phyloP scores from a whole-genome alignment of 2,888 invertebrate genomes.

The Plagodis pulveraria region DNA sequence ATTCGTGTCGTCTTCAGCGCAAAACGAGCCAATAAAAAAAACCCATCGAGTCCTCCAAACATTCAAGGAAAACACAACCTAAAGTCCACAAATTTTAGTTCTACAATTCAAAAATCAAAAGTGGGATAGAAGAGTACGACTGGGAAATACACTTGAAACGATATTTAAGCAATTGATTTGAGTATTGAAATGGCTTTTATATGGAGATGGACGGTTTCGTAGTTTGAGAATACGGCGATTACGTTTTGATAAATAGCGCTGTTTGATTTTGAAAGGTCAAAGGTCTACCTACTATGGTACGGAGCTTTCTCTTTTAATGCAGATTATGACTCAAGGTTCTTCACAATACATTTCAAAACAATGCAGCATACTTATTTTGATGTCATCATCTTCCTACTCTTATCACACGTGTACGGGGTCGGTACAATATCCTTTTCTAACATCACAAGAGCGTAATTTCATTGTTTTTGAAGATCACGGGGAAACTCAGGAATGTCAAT shows the following conservation, averaged over 20 bases:
- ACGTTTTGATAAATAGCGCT: conserved; percentile 32
- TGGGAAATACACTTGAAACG: conserved; percentile 41
- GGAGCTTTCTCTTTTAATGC: conserved; percentile 5
- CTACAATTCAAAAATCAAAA: conserved; percentile 30
- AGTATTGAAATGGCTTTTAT: conserved; percentile 54
- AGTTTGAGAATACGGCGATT: conserved; percentile 39
- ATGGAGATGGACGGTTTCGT: conserved; percentile 49
- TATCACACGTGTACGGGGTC: no score
- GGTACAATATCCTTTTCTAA: no score
- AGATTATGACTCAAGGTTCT: not conserved
- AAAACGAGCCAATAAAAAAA: conserved; percentile 38
- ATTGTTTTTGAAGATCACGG: no score
- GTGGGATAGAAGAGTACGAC: conserved; percentile 26
- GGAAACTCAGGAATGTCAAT: no score
- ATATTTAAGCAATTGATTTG: conserved; percentile 54
- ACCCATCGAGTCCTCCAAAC: conserved; percentile 27
- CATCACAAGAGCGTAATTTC: no score
- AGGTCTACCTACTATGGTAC: not conserved
- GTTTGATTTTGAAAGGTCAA: conserved; percentile 19
- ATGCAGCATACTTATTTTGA: no score
- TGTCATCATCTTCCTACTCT: no score
- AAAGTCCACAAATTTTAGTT: conserved; percentile 28
- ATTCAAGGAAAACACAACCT: conserved; percentile 27
- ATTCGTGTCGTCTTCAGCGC: conserved; percentile 53
- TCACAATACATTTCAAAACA: no score